Evolutionary conservation across 2,113 vertebrate genomes (phyloP).

Genomic region (Sitta europaea): DNA sequence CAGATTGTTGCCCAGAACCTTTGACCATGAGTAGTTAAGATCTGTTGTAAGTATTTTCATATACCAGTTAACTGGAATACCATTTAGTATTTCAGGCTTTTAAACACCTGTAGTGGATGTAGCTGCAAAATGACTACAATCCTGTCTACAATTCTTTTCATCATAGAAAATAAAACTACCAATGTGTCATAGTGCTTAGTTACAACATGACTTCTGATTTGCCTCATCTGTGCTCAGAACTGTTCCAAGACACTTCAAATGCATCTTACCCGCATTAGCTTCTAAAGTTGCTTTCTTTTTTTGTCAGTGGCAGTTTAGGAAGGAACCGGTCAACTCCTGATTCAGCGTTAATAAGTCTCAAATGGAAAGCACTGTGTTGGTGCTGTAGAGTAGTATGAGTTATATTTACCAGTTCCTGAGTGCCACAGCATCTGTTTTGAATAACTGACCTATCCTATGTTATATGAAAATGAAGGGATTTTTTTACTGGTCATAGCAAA

Average conservation of each 20-base stretch:
- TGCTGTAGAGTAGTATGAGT: background rate
- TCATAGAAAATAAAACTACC: background rate
- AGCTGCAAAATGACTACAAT: background rate
- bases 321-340: background rate
- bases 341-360: background rate
- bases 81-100: background rate
- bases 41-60: background rate
- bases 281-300: background rate
- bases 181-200: background rate
- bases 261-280: background rate
- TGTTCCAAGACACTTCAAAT: background rate
- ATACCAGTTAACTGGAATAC: background rate
- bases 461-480: background rate
- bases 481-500: background rate
- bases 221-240: background rate
- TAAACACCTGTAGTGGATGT: background rate
- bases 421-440: background rate
- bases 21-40: background rate
- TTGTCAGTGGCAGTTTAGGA: background rate
- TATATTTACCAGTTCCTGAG: background rate
- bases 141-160: background rate
- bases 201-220: background rate
- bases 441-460: background rate
- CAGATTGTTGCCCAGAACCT: background rate
- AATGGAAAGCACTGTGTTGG: background rate